Evolutionary conservation across 37 sponge, comb jelly and placozoan genomes (phyloP), one percentile per base, ranked within the genome.

Genomic region (Agelas oroides): DNA sequence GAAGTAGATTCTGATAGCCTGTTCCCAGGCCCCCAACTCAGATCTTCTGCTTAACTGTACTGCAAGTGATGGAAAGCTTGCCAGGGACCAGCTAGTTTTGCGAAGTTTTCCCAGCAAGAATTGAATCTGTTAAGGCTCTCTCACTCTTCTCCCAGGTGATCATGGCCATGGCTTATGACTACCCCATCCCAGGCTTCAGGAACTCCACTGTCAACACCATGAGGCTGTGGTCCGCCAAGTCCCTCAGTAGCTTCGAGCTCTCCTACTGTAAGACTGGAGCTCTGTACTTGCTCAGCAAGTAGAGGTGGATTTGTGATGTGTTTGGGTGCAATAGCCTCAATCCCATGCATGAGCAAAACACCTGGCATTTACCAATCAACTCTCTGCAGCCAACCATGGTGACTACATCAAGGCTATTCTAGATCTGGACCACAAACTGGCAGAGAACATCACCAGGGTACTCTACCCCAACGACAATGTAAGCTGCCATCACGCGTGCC

Each of bases 381-480:
- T 32, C 62, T 75, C 21, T 73, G 0, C 80, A 97, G 98, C 96
- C 69, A 96, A 96, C 76, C 95, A 96, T 77, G 99, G 99, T 3
- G 95, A 98, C 94, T 98, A 98, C 86, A 94, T 98, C 41, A 84
- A 90, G 65, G 97, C 99, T 75, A 97, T 98, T 23, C n/a, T n/a
- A n/a, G n/a, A n/a, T n/a, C 69, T 94, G 62, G 99, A 96, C 59
- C 75, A 95, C 20, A 98, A 96, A 75, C 52, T 90, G 25, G 99
- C 99, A 8, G 99, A 98, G 85, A 98, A 98, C 92, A 98, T 98
- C 33, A 84, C 96, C 15, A 82, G 97, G 39, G 99, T 98, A 6
- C 92, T 98, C 58, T 98, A 98, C 86, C 99, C 99, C 17, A 98
- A 98, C 88, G 99, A 98, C 87, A 98, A 98, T 57, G 95, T 98